phyloP scores from a whole-genome alignment of 1,140 invertebrate genomes.

The Panagrolaimus sp. region DNA sequence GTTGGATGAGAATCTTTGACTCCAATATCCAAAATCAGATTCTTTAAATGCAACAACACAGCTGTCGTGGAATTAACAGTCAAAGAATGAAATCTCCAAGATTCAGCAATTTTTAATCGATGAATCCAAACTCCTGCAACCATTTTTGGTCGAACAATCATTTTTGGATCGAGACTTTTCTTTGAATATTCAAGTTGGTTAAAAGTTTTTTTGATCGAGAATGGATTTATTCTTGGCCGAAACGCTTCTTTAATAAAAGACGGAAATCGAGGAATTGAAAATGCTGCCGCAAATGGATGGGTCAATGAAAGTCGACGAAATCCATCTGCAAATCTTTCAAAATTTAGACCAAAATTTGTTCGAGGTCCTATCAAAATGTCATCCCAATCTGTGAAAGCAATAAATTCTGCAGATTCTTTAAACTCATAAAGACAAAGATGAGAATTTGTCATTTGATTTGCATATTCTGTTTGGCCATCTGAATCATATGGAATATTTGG shows the following conservation, averaged over 20 bases:
- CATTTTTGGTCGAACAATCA: neutral
- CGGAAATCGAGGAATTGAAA: neutral
- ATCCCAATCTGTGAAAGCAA: conserved; percentile 43
- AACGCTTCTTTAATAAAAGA: neutral
- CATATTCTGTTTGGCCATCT: neutral
- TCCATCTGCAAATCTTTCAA: neutral
- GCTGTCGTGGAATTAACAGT: neutral
- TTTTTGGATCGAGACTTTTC: neutral
- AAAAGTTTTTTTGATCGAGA: neutral
- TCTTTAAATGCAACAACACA: neutral
- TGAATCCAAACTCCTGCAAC: conserved; percentile 6
- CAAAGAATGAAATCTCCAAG: neutral
- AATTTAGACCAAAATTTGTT: neutral
- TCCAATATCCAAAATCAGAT: neutral
- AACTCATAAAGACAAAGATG: conserved; percentile 43
- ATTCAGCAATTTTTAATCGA: conserved; percentile 4
- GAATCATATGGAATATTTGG: neutral
- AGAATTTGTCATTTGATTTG: conserved; percentile 4
- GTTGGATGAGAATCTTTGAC: neutral
- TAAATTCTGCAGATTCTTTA: conserved; percentile 40
- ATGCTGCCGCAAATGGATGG: neutral
- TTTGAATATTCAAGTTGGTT: neutral
- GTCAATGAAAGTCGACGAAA: neutral
- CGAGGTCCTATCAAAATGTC: conserved; percentile 25
- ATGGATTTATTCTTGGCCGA: neutral